Percentiles rank a stretch among this genome's conserved stretches.
These are phyloP conservation scores for Amaurobius ferox DNA, from an alignment of 2,888 invertebrate species.

Conservation along the genomic window DNA sequence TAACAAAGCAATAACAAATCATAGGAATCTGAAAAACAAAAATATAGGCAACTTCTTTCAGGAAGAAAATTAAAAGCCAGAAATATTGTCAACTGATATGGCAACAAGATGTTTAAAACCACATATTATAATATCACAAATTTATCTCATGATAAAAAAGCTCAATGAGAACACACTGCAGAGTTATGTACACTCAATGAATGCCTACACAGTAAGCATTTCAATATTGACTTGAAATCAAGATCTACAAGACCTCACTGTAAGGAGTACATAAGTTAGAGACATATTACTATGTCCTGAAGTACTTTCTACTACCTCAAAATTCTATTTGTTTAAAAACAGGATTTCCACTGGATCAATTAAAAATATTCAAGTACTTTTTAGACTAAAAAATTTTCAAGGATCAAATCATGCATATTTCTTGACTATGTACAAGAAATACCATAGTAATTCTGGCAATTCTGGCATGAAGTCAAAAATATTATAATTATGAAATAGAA, in stretches of 20 bases:
- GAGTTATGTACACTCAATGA: conserved; percentile 60
- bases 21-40: too few relatives aligned
- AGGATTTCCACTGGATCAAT: too few relatives aligned
- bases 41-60: too few relatives aligned
- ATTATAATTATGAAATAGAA: too few relatives aligned
- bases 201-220: conserved; percentile 72
- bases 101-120: conserved; percentile 27
- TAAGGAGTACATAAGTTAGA: conserved; percentile 69
- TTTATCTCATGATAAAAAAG: conserved; percentile 66
- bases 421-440: too few relatives aligned
- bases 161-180: conserved; percentile 65
- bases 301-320: conserved; percentile 20
- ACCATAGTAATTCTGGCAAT: too few relatives aligned
- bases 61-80: neutral
- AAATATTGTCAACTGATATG: conserved; percentile 25
- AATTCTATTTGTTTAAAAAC: neutral
- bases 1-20: neutral
- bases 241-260: conserved; percentile 71
- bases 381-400: too few relatives aligned
- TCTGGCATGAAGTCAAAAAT: too few relatives aligned
- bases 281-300: conserved; percentile 47
- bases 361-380: too few relatives aligned
- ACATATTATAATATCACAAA: conserved; percentile 65
- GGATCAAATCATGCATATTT: too few relatives aligned
- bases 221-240: conserved; percentile 59